Conservation (phyloP, 2,888 invertebrate species). For the Brachyopa scutellaris region DNA sequence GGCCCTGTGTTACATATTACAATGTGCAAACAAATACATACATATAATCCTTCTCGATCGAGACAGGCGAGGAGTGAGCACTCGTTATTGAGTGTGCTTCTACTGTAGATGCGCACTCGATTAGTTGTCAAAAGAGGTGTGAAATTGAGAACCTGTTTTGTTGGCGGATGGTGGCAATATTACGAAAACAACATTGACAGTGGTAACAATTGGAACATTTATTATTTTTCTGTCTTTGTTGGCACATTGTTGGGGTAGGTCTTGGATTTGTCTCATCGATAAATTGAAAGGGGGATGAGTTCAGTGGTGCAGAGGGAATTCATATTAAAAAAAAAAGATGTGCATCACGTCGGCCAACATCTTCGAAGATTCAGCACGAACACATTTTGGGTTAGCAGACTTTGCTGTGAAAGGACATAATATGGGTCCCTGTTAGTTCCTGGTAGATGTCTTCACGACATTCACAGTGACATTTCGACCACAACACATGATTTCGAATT, state of each 20-base stretch:
- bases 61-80: slow-evolving; percentile 9
- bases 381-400: too few relatives aligned
- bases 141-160: neutral
- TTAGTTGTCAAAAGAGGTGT: slow-evolving; percentile 1
- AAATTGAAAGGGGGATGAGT: neutral
- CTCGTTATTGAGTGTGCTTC: neutral
- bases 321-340: neutral
- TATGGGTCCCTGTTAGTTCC: too few relatives aligned
- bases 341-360: too few relatives aligned
- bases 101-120: neutral
- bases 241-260: slow-evolving; percentile 8
- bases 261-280: neutral
- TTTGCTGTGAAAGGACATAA: too few relatives aligned
- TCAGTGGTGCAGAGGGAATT: neutral
- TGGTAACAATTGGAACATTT: slow-evolving; percentile 7
- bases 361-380: too few relatives aligned
- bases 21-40: slow-evolving; percentile 21
- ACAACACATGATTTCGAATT: too few relatives aligned
- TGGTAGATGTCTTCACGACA: too few relatives aligned
- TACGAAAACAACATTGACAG: slow-evolving; percentile 1
- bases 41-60: slow-evolving; percentile 11
- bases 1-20: slow-evolving; percentile 19
- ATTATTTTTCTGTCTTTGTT: too few relatives aligned
- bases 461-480: too few relatives aligned
- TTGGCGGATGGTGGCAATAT: neutral